These are phyloP conservation scores for Rhagonycha lutea DNA, from an alignment of 2,888 invertebrate species.

Conservation along the genomic window DNA sequence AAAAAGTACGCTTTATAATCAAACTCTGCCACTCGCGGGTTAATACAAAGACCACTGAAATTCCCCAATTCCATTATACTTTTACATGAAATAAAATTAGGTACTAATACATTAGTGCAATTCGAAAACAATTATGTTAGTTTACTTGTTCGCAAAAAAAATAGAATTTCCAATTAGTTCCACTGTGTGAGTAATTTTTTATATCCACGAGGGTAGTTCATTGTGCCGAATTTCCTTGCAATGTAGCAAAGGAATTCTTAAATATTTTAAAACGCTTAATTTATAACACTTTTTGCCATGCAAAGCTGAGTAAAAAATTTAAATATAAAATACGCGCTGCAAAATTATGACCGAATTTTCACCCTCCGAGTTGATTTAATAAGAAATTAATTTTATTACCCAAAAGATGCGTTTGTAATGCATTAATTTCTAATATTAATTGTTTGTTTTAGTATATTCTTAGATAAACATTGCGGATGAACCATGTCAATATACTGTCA, in stretches of 20 bases:
- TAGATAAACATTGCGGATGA: neutral
- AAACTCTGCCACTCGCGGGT: neutral
- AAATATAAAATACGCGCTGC: neutral
- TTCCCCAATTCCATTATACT: neutral
- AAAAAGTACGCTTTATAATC: too few species aligned
- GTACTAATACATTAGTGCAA: neutral
- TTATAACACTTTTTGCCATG: neutral
- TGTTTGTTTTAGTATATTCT: constrained; percentile 5
- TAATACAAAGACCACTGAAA: neutral
- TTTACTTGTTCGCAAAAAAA: neutral
- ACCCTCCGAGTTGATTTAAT: neutral
- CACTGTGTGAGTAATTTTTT: neutral
- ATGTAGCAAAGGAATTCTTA: neutral
- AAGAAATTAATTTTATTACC: neutral
- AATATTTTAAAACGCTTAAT: neutral
- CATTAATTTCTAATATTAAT: neutral
- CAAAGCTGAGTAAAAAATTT: neutral
- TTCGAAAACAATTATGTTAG: neutral
- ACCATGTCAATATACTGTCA: constrained; percentile 2
- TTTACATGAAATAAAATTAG: neutral
- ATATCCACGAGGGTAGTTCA: neutral
- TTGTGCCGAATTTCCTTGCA: neutral
- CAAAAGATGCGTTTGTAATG: neutral
- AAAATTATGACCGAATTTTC: neutral
- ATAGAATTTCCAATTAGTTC: neutral